Evolutionary conservation across 1,140 invertebrate genomes (phyloP), one percentile per base, ranked within the genome.

Genomic region (Pseudoatta argentina): DNA sequence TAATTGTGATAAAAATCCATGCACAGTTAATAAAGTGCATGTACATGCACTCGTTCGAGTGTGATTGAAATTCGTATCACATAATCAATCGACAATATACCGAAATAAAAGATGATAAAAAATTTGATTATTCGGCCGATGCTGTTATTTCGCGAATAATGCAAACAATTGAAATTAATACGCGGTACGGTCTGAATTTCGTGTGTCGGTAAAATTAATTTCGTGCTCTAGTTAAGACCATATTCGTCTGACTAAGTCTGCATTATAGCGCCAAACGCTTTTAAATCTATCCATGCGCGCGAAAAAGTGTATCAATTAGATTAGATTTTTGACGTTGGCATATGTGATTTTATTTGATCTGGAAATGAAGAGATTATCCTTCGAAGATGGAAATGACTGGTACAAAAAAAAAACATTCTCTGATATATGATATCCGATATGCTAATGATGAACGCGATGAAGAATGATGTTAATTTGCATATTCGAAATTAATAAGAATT

Each of bases 91-190:
- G 27, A 12, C n/a, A 8, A 61, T 12, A 12, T 34, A 8, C 18
- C 39, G 34, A 71, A 61, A 63, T 24, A 18, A 61, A n/a, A 82
- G 39, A 48, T 16, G 24, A 34, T 51, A 63, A 83, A 73, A 83
- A 63, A 82, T 61, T 71, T 30, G 4, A 57, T 83, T 61, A 73
- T 51, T 30, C 27, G 27, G 18, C 18, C 18, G 16, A 10, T n/a
- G 2, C 16, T 16, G 6, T 81, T 57, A 71, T 83, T 83, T 75
- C n/a, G 53, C 39, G n/a, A 3, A 55, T 82, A 75, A 82, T 51
- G 72, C 18, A 4, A 6, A 12, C 48, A 48, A 61, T 83, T 55
- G 5, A 83, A 75, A 83, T 73, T 75, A 73, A 83, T 83, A 30
- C 10, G 34, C 24, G 2, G 18, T 6, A 12, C 12, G 0, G 24